Conservation (phyloP, 2,888 invertebrate species). For the Troglohyphantes excavatus region DNA sequence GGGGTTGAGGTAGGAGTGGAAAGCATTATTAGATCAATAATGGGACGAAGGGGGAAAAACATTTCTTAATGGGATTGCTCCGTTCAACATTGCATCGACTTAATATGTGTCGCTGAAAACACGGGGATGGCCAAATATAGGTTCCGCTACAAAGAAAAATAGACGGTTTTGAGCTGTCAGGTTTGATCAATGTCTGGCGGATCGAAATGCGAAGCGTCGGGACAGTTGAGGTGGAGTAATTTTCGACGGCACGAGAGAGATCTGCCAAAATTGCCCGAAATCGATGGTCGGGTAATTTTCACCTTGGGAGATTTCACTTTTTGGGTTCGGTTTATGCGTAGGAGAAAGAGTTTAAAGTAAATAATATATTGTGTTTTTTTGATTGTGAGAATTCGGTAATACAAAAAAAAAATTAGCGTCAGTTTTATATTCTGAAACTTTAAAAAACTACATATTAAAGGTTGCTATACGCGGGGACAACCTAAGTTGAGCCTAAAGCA, state of each 20-base stretch:
- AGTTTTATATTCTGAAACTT: too few species aligned
- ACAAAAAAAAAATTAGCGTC: too few species aligned
- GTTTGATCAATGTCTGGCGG: conserved; percentile 30
- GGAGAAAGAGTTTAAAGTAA: too few species aligned
- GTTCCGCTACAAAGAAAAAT: conserved; percentile 13
- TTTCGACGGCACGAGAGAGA: neutral
- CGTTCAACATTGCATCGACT: conserved; percentile 5
- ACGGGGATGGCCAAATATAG: neutral
- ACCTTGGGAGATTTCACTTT: neutral
- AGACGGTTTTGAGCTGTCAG: conserved; percentile 32
- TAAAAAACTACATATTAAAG: too few species aligned
- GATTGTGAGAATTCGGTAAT: too few species aligned
- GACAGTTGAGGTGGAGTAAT: conserved; percentile 6
- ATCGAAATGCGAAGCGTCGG: neutral
- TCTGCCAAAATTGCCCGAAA: neutral
- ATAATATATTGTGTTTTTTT: too few species aligned
- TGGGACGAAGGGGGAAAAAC: neutral
- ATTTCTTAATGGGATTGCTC: conserved; percentile 36
- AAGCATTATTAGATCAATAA: conserved; percentile 32
- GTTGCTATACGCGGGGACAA: too few species aligned
- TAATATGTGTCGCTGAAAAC: conserved; percentile 16
- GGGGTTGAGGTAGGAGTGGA: conserved; percentile 3
- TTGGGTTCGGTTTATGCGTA: too few species aligned
- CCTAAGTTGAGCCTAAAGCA: too few species aligned
- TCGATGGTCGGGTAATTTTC: neutral